These are phyloP conservation scores for Ichneumon xanthorius DNA, from an alignment of 2,888 invertebrate genomes.

Conservation along the genomic window DNA sequence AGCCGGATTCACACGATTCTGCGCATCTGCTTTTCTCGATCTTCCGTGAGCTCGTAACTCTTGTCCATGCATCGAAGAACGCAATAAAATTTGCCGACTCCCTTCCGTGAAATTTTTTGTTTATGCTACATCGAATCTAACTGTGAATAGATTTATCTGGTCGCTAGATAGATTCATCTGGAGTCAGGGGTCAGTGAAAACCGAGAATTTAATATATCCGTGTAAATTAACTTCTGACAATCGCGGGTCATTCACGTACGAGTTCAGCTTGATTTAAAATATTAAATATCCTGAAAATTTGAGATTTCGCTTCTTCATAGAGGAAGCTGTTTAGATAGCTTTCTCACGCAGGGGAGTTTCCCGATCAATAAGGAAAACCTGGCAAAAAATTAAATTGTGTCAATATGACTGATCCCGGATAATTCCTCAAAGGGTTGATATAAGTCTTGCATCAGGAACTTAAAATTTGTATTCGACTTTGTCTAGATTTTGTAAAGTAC, in stretches of 20 bases:
- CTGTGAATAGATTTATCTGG: not conserved
- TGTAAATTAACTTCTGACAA: not conserved
- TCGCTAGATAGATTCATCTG: not conserved
- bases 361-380: no score
- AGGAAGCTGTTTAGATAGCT: no score
- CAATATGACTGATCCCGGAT: no score
- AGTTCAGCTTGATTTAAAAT: not conserved
- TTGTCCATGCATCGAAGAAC: not conserved
- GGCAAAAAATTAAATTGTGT: no score
- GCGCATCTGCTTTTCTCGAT: conserved; percentile 39
- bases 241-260: not conserved
- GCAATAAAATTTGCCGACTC: conserved; percentile 5
- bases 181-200: not conserved
- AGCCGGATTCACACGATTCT: conserved; percentile 15
- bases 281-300: not conserved
- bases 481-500: no score
- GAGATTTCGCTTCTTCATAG: no score
- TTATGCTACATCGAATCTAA: not conserved
- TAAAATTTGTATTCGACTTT: no score
- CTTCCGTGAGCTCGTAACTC: conserved; percentile 21
- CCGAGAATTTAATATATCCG: not conserved
- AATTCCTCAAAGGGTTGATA: no score
- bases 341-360: no score
- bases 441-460: no score
- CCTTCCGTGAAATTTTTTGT: not conserved